Base-by-base conservation (phyloP, 2,888 invertebrate species). In the Desoria tigrina region DNA sequence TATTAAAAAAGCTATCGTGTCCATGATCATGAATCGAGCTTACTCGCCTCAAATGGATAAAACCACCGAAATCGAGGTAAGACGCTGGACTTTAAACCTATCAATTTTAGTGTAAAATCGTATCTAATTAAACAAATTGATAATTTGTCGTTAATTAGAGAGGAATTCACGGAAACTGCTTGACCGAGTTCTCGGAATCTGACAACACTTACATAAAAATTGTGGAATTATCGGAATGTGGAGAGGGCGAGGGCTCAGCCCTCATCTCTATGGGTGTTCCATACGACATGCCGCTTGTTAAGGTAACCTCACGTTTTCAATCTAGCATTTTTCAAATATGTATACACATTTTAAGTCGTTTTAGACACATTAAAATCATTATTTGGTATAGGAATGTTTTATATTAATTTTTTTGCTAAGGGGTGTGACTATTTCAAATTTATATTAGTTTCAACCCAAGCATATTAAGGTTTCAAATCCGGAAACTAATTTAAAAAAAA, bases 21-120 rank as follows among this genome's bases (percentile, higher is more conserved):
- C 63, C 16, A 58, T 69, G 55, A 28, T 69, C 2, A 66, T 66
- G 45, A 69, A 69, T 28, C 63, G 59, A 28, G 63, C 37, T 0
- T 58, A 61, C 32, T 32, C 21, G 1, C 39, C 61, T 27, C 6
- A 42, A 9, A 54, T 53, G n/a, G 61, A 54, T 18, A 59, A 62
- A 27, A 53, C 50, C 3, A 42, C 7, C 11, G 62, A 54, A 14
- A 53, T 23, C 32, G 66, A 66, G 66, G 66, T 45, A 45, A 6
- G 4, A 45, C 16, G 6, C 16, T 45, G 6, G 6, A 6, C 21
- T 6, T 6, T 45, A 9, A 18, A 45, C 16, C 21, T 28, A 26
- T 27, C 32, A 9, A 54, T 28, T 54, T 54, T 9, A 54, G 7
- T 3, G 21, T 54, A 23, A 3, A 4, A 54, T n/a, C 7, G 2